A percentile compares a stretch with the other conserved stretches of the same genome.
phyloP scores from a whole-genome alignment of 2,888 invertebrate genomes.

The Kuschelorhynchus macadamiae region DNA sequence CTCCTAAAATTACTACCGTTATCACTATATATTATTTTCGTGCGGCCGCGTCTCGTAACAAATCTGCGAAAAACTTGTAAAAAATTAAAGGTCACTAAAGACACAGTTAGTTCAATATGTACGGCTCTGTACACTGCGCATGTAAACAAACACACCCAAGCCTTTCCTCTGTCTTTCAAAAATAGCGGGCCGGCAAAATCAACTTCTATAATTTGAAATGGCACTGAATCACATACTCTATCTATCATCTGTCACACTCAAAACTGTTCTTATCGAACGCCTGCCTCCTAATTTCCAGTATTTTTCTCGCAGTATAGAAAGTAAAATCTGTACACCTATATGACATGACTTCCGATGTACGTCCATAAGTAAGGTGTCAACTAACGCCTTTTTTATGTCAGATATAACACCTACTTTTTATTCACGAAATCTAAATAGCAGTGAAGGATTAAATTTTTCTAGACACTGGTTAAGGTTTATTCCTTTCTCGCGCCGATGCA shows the following conservation, averaged over 20 bases:
- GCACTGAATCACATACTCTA: background rate
- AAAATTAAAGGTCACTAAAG: background rate
- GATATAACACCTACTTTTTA: constrained; percentile 51
- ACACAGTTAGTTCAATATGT: background rate
- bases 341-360: background rate
- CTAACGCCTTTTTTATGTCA: constrained; percentile 60
- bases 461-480: constrained; percentile 56
- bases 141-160: constrained; percentile 4
- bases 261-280: background rate
- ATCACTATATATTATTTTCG: too few relatives aligned
- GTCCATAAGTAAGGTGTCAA: background rate
- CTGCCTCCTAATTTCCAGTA: background rate
- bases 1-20: constrained; percentile 2
- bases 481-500: constrained; percentile 52
- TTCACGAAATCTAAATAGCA: constrained; percentile 49
- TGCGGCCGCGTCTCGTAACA: constrained; percentile 2
- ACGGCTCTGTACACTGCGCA: too few relatives aligned
- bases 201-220: background rate
- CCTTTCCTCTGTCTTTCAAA: background rate
- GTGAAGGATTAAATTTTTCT: constrained; percentile 40
- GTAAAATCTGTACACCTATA: background rate
- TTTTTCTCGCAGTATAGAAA: background rate
- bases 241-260: background rate
- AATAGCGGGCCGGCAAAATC: background rate
- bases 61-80: background rate